These are phyloP conservation scores for Dipodomys stephensi DNA, from an alignment of 2,113 vertebrate genomes.

Conservation along the genomic window DNA sequence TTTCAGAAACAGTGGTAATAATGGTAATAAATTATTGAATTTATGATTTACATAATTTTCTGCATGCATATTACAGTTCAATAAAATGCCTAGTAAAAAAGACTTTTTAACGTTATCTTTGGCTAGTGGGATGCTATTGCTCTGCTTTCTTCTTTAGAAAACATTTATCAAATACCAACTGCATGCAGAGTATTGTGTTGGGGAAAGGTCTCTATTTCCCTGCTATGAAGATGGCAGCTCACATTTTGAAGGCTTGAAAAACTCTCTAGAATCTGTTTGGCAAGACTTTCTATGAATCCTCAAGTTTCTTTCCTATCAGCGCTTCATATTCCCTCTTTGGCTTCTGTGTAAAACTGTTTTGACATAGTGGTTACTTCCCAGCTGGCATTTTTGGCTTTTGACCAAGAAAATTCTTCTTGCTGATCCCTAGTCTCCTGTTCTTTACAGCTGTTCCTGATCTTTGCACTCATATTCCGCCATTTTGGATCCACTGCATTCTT, in stretches of 20 bases:
- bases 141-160: background rate
- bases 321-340: slow-evolving; percentile 31
- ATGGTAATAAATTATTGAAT: background rate
- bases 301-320: slow-evolving; percentile 50
- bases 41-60: background rate
- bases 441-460: slow-evolving; percentile 72
- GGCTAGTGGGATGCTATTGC: background rate
- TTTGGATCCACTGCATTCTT: slow-evolving; percentile 61
- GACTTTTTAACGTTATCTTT: background rate
- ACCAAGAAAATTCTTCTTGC: slow-evolving; percentile 68
- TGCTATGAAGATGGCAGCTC: background rate
- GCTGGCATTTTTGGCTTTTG: slow-evolving; percentile 71
- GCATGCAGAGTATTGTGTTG: background rate
- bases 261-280: slow-evolving; percentile 38
- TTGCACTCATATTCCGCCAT: slow-evolving; percentile 69
- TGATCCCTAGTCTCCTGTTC: slow-evolving; percentile 40
- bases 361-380: slow-evolving; percentile 65
- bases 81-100: slow-evolving; percentile 3
- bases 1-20: background rate
- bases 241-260: background rate
- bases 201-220: background rate
- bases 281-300: slow-evolving; percentile 35
- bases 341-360: slow-evolving; percentile 65
- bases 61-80: background rate
- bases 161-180: background rate